Evolutionary conservation across 2,113 vertebrate species (phyloP).

Genomic region (Oxyura jamaicensis): DNA sequence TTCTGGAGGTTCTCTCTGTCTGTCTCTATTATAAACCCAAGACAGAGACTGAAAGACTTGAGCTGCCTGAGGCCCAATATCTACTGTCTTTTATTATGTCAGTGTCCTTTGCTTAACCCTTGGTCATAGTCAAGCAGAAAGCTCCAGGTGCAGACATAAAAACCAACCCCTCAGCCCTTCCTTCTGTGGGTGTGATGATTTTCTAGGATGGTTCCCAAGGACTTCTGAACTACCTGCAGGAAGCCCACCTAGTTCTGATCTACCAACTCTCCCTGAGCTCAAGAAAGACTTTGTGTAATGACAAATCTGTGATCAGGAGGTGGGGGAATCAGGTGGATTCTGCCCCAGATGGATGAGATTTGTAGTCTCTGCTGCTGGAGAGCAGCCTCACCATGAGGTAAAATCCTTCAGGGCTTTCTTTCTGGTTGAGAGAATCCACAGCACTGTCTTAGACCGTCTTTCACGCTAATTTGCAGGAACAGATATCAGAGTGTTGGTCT

Average conservation of each 20-base stretch:
- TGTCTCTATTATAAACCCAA: not conserved
- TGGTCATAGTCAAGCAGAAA: not conserved
- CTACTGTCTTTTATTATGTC: not conserved
- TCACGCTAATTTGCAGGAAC: not conserved
- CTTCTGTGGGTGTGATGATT: not conserved
- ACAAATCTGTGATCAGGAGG: not conserved
- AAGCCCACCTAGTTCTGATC: not conserved
- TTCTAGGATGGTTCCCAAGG: not conserved
- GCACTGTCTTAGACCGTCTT: not conserved
- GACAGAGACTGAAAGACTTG: not conserved
- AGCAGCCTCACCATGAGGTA: not conserved
- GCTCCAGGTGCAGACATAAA: not conserved
- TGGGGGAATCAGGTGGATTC: not conserved
- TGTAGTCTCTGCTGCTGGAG: not conserved
- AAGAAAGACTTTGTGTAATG: not conserved
- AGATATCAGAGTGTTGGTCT: not conserved
- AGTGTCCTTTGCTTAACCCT: not conserved
- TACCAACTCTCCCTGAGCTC: not conserved
- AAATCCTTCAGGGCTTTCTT: not conserved
- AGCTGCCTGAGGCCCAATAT: not conserved
- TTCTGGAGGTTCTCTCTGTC: not conserved
- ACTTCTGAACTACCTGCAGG: not conserved
- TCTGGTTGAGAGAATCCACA: not conserved
- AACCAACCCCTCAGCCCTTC: not conserved
- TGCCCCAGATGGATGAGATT: not conserved